Base-by-base conservation (phyloP, 2,113 vertebrate species). In the Paralichthys olivaceus region DNA sequence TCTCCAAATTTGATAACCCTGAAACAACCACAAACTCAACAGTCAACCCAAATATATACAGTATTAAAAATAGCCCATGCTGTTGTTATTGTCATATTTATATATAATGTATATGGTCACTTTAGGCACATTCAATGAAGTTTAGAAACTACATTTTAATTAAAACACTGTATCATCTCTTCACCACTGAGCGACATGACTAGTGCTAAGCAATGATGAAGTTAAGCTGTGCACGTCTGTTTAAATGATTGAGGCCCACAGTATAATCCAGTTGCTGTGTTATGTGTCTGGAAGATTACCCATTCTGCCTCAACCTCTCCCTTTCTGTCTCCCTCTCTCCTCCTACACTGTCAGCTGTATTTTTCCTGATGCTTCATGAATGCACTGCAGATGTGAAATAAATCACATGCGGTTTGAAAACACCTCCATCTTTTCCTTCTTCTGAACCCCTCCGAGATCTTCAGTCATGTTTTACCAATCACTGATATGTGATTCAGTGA, bases 401-500 rank as follows among this genome's bases (percentile, higher is more conserved):
- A 86, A 88, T 90, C 83, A 79, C 64, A 74, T 63, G 65, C 51
- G 57, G 75, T 69, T 76, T 29, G 3, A 68, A 80, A 87, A 64
- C 58, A 62, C 83, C 84, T 82, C 66, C 78, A 43, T 65, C 62
- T 73, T 72, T 54, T 69, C 51, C 68, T 47, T 65, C 49, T 13
- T 34, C 68, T 43, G 61, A 69, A 77, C 70, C 80, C 82, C 82
- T 47, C 43, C 37, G 71, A 73, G 61, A 65, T 72, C 76, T 59
- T 71, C 3, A 13, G 26, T 75, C 56, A 56, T 74, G 75, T 29
- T 77, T 58, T 66, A 83, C 53, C 79, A 32, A 71, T 90, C 54
- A 59, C 22, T 25, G 69, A 54, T 2, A 64, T 59, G 75, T 7
- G 26, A 65, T 53, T 62, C 69, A 34, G 19, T 0, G 51, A 73